These are phyloP conservation scores for Gymnoscopelus microlampas DNA, from an alignment of 2,797 vertebrate species.

Conservation along the genomic window DNA sequence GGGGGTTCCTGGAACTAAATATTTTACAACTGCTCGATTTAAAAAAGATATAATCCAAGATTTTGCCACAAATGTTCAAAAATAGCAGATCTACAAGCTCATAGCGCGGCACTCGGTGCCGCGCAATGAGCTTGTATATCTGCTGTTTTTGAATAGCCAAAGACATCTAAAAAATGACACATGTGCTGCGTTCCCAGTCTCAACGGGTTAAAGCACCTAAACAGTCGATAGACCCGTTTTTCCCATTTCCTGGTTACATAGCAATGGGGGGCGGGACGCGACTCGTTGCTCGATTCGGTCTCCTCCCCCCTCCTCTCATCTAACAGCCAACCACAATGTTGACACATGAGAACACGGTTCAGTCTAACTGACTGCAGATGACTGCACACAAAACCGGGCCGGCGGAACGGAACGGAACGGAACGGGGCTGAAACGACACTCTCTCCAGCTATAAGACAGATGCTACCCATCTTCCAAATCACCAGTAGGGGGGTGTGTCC, in stretches of 20 bases:
- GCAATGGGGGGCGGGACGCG: constrained; percentile 30
- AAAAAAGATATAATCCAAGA: too few relatives aligned
- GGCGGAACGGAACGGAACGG: constrained; percentile 37
- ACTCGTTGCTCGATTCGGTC: constrained; percentile 32
- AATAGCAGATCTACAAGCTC: too few relatives aligned
- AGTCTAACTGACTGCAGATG: constrained; percentile 67
- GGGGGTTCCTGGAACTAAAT: too few relatives aligned
- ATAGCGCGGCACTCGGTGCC: too few relatives aligned
- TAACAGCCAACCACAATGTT: constrained; percentile 56
- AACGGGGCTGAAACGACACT: constrained; percentile 21
- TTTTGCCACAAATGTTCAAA: too few relatives aligned
- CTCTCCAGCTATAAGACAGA: constrained; percentile 59
- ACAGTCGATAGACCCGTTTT: constrained; percentile 41
- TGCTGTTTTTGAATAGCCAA: too few relatives aligned
- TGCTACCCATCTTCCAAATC: constrained; percentile 59
- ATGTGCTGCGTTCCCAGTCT: too few relatives aligned
- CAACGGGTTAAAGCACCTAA: constrained; percentile 49
- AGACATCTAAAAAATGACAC: too few relatives aligned
- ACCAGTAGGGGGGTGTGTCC: constrained; percentile 49
- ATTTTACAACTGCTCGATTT: too few relatives aligned
- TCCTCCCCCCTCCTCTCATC: constrained; percentile 51
- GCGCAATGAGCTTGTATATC: too few relatives aligned
- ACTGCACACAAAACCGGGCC: constrained; percentile 51
- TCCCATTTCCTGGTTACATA: constrained; percentile 54
- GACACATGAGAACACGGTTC: constrained; percentile 58